Conservation (phyloP, 2,113 vertebrate species). For the Hippocampus comes region DNA sequence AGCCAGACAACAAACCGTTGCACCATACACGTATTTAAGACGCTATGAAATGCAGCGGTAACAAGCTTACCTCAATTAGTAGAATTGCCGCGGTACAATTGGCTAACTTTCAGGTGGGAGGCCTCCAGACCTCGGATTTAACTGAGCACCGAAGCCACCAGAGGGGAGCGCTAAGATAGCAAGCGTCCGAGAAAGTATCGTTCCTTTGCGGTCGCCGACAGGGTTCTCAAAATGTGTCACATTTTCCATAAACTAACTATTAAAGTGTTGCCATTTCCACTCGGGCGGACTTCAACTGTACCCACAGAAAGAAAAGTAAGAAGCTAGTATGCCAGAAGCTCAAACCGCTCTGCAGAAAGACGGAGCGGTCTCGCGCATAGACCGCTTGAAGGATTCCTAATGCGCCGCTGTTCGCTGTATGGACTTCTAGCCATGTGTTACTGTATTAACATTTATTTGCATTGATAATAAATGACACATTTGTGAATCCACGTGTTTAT, state of each 20-base stretch:
- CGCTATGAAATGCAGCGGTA: neutral
- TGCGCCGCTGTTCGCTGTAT: neutral
- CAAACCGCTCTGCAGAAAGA: neutral
- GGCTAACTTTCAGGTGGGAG: constrained; percentile 19
- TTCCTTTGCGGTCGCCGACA: constrained; percentile 1
- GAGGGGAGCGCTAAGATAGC: neutral
- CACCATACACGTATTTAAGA: neutral
- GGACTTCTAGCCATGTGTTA: too few relatives aligned
- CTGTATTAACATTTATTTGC: neutral
- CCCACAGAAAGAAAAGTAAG: neutral
- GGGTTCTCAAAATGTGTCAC: constrained; percentile 6
- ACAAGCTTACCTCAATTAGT: constrained; percentile 41
- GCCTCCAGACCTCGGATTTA: constrained; percentile 49
- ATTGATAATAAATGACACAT: neutral
- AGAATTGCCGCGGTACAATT: neutral
- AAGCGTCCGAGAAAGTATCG: neutral
- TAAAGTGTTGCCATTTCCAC: constrained; percentile 1
- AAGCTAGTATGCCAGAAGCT: neutral
- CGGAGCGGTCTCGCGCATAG: constrained; percentile 11
- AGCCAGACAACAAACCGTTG: neutral
- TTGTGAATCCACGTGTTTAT: too few relatives aligned
- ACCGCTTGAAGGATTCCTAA: neutral
- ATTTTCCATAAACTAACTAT: neutral
- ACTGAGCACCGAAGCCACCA: constrained; percentile 13
- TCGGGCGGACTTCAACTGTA: neutral